Base-by-base conservation (phyloP, 2,113 vertebrate species). In the Aplodontia rufa region DNA sequence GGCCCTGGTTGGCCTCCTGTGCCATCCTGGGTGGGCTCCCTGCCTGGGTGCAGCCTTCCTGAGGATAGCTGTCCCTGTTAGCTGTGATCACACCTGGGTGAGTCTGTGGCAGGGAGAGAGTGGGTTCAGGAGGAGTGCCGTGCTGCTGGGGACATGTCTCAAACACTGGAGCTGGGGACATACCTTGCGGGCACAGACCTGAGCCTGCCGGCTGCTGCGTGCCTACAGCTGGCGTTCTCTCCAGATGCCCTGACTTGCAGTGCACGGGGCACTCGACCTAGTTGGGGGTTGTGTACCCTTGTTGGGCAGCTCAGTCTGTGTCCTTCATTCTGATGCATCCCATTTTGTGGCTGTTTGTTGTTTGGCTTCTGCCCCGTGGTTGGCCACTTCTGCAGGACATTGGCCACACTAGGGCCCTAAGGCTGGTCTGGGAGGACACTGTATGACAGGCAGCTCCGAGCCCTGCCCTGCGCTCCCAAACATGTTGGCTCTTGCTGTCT, bases 21-120 rank as follows among this genome's bases (percentile, higher is more conserved):
- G 62, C 22, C 28, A 26, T 20, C 30, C 51, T 16, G 8, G 9
- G 32, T 4, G 22, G 3, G 2, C n/a, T 45, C 72, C 28, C 37
- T 49, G 28, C 71, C 32, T 30, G 45, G 45, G 5, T 71, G 13
- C 19, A 2, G 12, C 26, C 53, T 68, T n/a, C 26, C 11, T 2
- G 68, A 26, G 80, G 37, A 83, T 9, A 7, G n/a, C 14, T 10
- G 71, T 42, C 16, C 17, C 79, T 2, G 4, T 30, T n/a, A 37
- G 37, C 49, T 24, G 24, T 32, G 1, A 3, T 20, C 19, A 2
- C 5, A 8, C 28, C 0, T 1, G 13, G 45, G 45, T 0, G 10
- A 35, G 75, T 19, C 37, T 47, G 6, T 28, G 4, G 24, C 17
- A 1, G 32, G 10, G n/a, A 6, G 19, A 12, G 35, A 24, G 40